Evolutionary conservation across 2,113 vertebrate species (phyloP).

Genomic region (Apteryx owenii): DNA sequence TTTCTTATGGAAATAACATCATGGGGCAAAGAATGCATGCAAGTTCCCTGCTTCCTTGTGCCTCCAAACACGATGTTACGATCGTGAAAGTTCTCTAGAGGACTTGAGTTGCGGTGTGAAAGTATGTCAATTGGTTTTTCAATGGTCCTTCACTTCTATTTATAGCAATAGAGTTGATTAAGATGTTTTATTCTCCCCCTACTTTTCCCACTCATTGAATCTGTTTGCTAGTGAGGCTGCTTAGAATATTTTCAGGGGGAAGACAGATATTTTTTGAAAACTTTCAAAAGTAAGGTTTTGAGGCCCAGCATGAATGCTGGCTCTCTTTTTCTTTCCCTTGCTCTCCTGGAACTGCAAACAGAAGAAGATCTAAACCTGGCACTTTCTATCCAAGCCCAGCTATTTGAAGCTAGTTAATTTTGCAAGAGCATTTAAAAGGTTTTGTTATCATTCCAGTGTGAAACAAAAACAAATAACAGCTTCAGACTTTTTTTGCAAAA

Average conservation of each 20-base stretch:
- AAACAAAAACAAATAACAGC: background rate
- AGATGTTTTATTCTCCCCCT: background rate
- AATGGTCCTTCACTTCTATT: conserved; percentile 17
- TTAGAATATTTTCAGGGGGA: background rate
- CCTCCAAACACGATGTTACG: background rate
- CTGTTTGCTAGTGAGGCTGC: background rate
- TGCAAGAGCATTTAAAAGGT: background rate
- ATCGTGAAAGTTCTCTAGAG: background rate
- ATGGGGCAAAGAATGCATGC: background rate
- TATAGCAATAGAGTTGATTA: background rate
- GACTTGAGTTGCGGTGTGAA: background rate
- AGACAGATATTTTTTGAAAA: background rate
- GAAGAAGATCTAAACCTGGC: background rate
- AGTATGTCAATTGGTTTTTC: background rate
- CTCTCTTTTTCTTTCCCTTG: background rate
- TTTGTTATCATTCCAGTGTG: background rate
- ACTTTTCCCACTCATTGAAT: background rate
- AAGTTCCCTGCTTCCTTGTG: conserved; percentile 6
- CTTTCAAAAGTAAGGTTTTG: background rate
- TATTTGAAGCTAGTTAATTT: background rate
- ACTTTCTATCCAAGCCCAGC: background rate
- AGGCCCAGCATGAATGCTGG: background rate
- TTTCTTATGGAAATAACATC: conserved; percentile 56
- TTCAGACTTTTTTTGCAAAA: background rate
- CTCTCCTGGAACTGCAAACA: background rate